These are phyloP conservation scores for Chelonus formosanus DNA, from an alignment of 2,888 invertebrate genomes.

Conservation along the genomic window DNA sequence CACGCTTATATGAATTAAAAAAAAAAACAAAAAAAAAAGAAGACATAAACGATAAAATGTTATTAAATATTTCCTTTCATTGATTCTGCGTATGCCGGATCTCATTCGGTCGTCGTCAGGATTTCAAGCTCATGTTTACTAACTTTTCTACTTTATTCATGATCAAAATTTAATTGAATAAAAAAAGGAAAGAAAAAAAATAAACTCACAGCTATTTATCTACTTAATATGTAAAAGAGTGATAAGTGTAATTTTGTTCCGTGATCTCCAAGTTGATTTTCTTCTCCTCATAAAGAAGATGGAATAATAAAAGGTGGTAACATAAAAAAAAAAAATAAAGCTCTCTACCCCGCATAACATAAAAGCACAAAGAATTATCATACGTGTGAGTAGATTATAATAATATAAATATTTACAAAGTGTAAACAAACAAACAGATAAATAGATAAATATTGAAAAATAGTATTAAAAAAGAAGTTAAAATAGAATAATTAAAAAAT, in stretches of 20 bases:
- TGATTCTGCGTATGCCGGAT: constrained; percentile 57
- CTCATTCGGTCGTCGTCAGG: constrained; percentile 53
- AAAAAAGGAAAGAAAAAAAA: constrained; percentile 31
- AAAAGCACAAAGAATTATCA: constrained; percentile 59
- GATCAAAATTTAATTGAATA: constrained; percentile 24
- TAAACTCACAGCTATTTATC: constrained; percentile 28
- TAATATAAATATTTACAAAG: constrained; percentile 1
- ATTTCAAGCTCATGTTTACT: constrained; percentile 56
- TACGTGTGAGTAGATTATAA: constrained; percentile 19
- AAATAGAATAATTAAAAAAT: background rate
- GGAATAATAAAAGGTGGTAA: constrained; percentile 43
- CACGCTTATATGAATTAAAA: too few relatives aligned
- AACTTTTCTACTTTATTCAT: too few relatives aligned
- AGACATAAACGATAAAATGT: background rate
- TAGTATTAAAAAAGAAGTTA: too few relatives aligned
- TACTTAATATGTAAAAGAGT: constrained; percentile 7
- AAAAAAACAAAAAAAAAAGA: too few relatives aligned
- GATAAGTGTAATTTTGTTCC: constrained; percentile 9
- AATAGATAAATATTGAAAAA: too few relatives aligned
- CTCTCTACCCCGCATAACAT: constrained; percentile 74
- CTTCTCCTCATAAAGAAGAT: constrained; percentile 18
- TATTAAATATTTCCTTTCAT: constrained; percentile 52
- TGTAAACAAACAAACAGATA: constrained; percentile 26
- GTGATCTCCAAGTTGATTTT: constrained; percentile 23
- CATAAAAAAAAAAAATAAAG: constrained; percentile 65